phyloP scores from a whole-genome alignment of 1,140 invertebrate species.

The Augochlora pura region DNA sequence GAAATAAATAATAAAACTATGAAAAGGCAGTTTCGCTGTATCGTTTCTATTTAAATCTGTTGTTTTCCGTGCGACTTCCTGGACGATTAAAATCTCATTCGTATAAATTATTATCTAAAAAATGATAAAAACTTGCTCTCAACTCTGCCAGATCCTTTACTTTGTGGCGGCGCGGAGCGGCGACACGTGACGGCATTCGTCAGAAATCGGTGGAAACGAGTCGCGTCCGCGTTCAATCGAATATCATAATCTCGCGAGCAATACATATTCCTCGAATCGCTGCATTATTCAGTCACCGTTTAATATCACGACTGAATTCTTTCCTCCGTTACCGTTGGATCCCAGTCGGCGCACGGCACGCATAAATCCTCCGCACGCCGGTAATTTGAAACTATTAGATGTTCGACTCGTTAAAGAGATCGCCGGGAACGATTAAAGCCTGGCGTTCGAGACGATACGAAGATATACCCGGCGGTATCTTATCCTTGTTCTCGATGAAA shows the following conservation, averaged over 20 bases:
- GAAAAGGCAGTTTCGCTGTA: no score
- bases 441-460: neutral
- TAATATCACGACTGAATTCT: neutral
- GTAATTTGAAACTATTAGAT: neutral
- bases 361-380: neutral
- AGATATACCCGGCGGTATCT: neutral
- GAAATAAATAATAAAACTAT: no score
- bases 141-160: no score
- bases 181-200: neutral
- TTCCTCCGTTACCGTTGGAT: neutral
- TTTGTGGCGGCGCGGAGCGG: no score
- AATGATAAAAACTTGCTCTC: no score
- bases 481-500: constrained; percentile 14
- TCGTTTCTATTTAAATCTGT: no score
- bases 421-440: neutral
- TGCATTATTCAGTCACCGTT: neutral
- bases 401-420: neutral
- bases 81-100: no score
- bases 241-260: neutral
- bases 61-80: no score
- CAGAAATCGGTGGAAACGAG: neutral
- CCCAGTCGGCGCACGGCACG: neutral
- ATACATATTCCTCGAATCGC: neutral
- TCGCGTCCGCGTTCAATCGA: neutral
- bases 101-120: no score